phyloP scores from a whole-genome alignment of 2,797 vertebrate genomes.

The Cottoperca gobio region DNA sequence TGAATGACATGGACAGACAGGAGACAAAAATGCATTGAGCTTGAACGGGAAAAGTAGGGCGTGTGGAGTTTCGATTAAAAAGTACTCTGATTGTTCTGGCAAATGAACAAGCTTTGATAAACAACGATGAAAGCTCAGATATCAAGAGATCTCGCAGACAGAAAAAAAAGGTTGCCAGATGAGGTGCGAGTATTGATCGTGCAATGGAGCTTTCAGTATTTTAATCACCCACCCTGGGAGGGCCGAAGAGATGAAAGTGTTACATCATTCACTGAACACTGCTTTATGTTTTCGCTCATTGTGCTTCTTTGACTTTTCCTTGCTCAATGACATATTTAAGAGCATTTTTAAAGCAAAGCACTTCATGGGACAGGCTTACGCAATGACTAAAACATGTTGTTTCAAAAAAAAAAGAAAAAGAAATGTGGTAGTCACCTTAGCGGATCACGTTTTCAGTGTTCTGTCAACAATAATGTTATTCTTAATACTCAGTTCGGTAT shows the following conservation, averaged over 20 bases:
- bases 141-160: constrained; percentile 43
- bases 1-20: constrained; percentile 15
- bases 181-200: constrained; percentile 65
- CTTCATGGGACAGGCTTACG: constrained; percentile 6
- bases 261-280: constrained; percentile 38
- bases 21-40: constrained; percentile 8
- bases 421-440: constrained; percentile 37
- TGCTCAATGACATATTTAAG: constrained; percentile 38
- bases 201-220: constrained; percentile 70
- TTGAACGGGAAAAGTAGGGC: constrained; percentile 23
- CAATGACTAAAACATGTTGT: constrained; percentile 35
- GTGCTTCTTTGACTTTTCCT: constrained; percentile 59
- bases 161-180: constrained; percentile 11
- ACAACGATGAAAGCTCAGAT: constrained; percentile 27
- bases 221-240: constrained; percentile 58
- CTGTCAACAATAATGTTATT: constrained; percentile 60
- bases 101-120: constrained; percentile 36
- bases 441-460: constrained; percentile 53
- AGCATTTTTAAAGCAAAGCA: constrained; percentile 22
- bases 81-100: neutral
- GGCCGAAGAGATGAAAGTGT: constrained; percentile 49
- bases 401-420: constrained; percentile 20
- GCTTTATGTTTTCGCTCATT: constrained; percentile 29
- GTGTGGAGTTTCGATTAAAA: constrained; percentile 15
- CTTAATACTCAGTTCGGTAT: constrained; percentile 67